Conservation (phyloP, 2,888 invertebrate species). For the Lamellibrachia columna region DNA sequence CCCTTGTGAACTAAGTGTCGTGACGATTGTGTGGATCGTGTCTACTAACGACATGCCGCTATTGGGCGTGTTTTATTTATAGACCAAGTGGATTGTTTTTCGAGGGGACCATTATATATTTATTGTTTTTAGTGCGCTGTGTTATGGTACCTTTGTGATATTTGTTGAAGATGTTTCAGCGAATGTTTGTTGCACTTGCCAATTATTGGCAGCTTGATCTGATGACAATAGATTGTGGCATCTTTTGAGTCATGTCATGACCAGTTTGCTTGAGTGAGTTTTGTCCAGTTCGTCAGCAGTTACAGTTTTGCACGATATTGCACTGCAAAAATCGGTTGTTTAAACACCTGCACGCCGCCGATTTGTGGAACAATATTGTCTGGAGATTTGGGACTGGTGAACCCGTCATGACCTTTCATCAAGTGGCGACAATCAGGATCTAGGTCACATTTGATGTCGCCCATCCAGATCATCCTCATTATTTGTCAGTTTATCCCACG, state of each 20-base stretch:
- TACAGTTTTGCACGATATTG: no score
- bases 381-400: no score
- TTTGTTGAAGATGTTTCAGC: background rate
- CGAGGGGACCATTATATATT: background rate
- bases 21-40: background rate
- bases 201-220: background rate
- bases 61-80: background rate
- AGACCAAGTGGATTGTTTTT: background rate
- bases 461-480: no score
- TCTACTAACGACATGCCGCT: background rate
- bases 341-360: no score
- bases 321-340: no score
- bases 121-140: background rate
- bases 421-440: no score
- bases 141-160: slow-evolving; percentile 1
- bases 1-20: background rate
- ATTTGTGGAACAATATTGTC: no score
- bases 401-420: no score
- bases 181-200: background rate
- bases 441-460: no score
- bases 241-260: background rate
- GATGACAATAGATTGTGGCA: background rate
- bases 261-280: no score
- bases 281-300: no score
- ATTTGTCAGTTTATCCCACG: no score